These are phyloP conservation scores for Hesperophylax magnus DNA, from an alignment of 1,140 invertebrate species.

Conservation along the genomic window DNA sequence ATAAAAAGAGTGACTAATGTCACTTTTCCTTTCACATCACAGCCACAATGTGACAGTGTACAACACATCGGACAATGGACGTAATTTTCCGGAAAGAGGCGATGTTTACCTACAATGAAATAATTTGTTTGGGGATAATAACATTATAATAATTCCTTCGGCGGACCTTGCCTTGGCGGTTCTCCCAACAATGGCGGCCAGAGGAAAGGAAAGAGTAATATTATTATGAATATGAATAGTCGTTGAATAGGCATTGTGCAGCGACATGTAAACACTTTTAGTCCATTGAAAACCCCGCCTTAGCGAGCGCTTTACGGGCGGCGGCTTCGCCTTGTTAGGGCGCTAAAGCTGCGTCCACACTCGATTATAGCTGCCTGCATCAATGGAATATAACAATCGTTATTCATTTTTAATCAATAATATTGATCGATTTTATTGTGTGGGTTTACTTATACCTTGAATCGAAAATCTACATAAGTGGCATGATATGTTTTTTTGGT, in stretches of 20 bases:
- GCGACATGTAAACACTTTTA: slow-evolving; percentile 31
- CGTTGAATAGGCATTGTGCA: slow-evolving; percentile 27
- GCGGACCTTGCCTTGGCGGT: neutral
- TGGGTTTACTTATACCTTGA: too few relatives aligned
- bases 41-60: neutral
- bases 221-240: slow-evolving; percentile 24
- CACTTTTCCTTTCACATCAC: slow-evolving; percentile 1
- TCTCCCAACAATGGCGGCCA: neutral
- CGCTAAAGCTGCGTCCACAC: neutral
- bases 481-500: too few relatives aligned
- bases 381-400: too few relatives aligned
- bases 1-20: too few relatives aligned
- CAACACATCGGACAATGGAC: slow-evolving; percentile 1
- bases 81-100: slow-evolving; percentile 23
- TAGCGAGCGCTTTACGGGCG: slow-evolving; percentile 5
- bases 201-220: slow-evolving; percentile 14
- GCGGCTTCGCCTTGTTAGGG: neutral
- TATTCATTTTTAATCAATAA: too few relatives aligned
- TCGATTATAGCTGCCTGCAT: too few relatives aligned
- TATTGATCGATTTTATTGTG: too few relatives aligned
- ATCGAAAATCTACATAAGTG: too few relatives aligned
- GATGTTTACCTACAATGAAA: too few relatives aligned
- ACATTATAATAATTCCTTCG: neutral
- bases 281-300: slow-evolving; percentile 11
- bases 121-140: neutral